Percentiles rank a stretch among this genome's conserved stretches.
Conservation (phyloP, 2,888 invertebrate species). For the Thereva nobilitata region DNA sequence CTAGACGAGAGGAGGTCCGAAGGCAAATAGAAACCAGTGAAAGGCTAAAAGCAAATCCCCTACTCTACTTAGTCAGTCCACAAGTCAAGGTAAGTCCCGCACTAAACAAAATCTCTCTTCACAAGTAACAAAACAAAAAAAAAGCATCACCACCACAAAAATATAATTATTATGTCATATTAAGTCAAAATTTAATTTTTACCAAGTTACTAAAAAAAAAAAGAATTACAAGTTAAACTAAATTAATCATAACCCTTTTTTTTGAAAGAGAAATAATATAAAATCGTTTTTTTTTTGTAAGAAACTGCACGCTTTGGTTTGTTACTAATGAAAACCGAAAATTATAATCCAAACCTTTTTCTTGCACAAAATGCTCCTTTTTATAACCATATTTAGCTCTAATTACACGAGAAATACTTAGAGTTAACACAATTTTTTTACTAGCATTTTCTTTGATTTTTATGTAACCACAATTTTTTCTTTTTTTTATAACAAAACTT, state of each 20-base stretch:
- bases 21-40: conserved; percentile 89
- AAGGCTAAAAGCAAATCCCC: conserved; percentile 89
- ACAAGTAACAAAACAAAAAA: conserved; percentile 1
- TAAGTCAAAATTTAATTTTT: not conserved
- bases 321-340: conserved; percentile 9
- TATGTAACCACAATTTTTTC: conserved; percentile 11
- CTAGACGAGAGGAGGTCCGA: conserved; percentile 91
- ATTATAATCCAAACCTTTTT: not conserved
- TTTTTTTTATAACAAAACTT: conserved; percentile 23
- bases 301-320: not conserved
- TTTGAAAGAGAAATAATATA: too few relatives aligned
- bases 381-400: not conserved
- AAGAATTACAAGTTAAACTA: too few relatives aligned
- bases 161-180: not conserved
- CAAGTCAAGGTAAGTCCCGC: conserved; percentile 82
- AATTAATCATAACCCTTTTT: too few relatives aligned
- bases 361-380: not conserved
- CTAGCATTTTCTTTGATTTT: conserved; percentile 16
- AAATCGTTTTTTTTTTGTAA: too few relatives aligned
- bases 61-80: conserved; percentile 95
- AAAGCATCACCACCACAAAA: not conserved
- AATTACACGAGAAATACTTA: not conserved
- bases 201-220: too few relatives aligned
- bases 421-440: conserved; percentile 2
- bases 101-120: not conserved